A percentile compares a stretch with the other conserved stretches of the same genome.
These are phyloP conservation scores for Balearica regulorum DNA, from an alignment of 2,797 vertebrate genomes.

Conservation along the genomic window DNA sequence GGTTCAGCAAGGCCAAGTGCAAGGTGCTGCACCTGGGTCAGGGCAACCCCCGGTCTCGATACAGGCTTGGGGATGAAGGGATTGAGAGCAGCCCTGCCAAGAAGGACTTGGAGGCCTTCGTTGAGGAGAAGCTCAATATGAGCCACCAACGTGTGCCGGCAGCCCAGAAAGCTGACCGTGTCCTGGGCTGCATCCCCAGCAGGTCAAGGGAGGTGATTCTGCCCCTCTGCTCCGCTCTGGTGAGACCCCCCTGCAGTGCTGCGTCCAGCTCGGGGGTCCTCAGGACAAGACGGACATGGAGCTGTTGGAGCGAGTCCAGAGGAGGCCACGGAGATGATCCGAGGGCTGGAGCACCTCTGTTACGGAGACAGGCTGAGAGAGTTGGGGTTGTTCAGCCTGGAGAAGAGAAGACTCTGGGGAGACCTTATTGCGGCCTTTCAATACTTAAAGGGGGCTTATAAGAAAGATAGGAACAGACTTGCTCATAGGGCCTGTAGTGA, in stretches of 20 bases:
- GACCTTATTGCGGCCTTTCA: background rate
- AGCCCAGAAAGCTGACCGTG: background rate
- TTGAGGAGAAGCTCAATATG: background rate
- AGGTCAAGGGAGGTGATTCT: background rate
- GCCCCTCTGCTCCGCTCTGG: background rate
- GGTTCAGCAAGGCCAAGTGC: background rate
- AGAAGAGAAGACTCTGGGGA: background rate
- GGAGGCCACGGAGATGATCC: background rate
- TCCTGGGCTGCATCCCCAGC: background rate
- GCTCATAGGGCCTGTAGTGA: background rate
- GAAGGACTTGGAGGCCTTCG: background rate
- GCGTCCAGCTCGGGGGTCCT: background rate
- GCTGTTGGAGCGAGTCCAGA: background rate
- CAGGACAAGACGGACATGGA: background rate
- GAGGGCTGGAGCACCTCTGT: background rate
- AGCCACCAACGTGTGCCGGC: fast-evolving
- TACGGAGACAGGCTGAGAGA: background rate
- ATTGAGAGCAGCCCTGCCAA: background rate
- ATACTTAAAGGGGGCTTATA: background rate
- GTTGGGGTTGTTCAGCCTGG: background rate
- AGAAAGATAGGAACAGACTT: background rate
- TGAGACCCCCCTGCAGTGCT: background rate
- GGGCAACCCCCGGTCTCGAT: fast-evolving
- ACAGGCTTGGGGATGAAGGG: background rate
- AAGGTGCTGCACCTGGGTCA: background rate